A percentile compares a stretch with the other conserved stretches of the same genome.
These are phyloP conservation scores for Brassicogethes aeneus DNA, from an alignment of 2,888 invertebrate genomes.

Conservation along the genomic window DNA sequence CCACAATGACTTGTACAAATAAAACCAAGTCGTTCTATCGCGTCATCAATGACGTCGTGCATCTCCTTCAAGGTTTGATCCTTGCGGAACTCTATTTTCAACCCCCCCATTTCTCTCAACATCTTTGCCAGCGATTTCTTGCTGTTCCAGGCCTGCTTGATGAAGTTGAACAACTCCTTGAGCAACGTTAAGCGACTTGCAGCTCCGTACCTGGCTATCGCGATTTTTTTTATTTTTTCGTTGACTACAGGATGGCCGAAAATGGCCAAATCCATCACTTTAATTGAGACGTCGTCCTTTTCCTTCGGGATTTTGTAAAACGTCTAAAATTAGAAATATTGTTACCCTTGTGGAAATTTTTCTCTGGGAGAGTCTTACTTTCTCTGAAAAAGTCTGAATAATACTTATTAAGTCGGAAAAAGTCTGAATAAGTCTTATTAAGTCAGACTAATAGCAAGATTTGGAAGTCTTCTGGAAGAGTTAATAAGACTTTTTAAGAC, in stretches of 20 bases:
- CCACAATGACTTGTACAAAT: constrained; percentile 39
- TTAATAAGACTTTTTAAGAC: too few relatives aligned
- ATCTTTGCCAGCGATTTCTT: constrained; percentile 8
- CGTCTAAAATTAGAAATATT: constrained; percentile 35
- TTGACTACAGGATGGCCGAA: constrained; percentile 54
- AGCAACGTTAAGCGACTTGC: constrained; percentile 21
- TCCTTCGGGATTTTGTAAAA: constrained; percentile 39
- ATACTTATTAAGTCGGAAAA: too few relatives aligned
- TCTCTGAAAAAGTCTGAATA: too few relatives aligned
- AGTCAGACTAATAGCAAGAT: too few relatives aligned
- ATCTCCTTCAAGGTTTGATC: constrained; percentile 29
- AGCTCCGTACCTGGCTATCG: constrained; percentile 42
- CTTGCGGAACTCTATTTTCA: constrained; percentile 32
- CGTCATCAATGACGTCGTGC: constrained; percentile 33
- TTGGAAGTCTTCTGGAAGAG: too few relatives aligned
- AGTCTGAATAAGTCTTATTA: too few relatives aligned
- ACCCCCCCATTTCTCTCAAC: constrained; percentile 18
- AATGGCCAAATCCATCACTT: constrained; percentile 51
- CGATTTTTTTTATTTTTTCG: constrained; percentile 43
- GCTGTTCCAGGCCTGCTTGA: constrained; percentile 9
- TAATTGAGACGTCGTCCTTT: constrained; percentile 42
- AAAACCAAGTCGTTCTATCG: constrained; percentile 23
- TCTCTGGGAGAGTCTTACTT: too few relatives aligned
- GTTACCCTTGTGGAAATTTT: too few relatives aligned
- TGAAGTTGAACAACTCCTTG: background rate